phyloP scores from a whole-genome alignment of 2,113 vertebrate species.

The Sander lucioperca region DNA sequence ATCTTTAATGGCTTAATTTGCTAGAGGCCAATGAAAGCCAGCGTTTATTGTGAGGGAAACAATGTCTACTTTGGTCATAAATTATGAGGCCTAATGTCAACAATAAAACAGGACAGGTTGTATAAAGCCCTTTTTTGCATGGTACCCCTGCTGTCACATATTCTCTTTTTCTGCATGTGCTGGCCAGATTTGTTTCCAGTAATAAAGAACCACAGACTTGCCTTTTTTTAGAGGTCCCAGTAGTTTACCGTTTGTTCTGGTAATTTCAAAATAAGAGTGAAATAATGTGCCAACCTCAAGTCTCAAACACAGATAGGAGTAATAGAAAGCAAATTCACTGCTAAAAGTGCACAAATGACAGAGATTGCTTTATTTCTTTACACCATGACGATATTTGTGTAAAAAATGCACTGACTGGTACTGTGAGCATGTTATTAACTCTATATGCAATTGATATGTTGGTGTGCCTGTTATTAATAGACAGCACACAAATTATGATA shows the following conservation, averaged over 20 bases:
- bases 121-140: not conserved
- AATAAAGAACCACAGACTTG: not conserved
- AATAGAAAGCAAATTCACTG: not conserved
- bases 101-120: slow-evolving; percentile 7
- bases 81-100: slow-evolving; percentile 30
- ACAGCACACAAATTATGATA: not conserved
- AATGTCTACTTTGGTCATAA: slow-evolving; percentile 12
- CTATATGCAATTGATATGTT: not conserved
- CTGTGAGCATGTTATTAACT: not conserved
- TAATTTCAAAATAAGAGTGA: not conserved
- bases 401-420: not conserved
- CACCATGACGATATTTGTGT: not conserved
- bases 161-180: not conserved
- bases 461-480: not conserved
- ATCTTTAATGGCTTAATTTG: slow-evolving; percentile 63
- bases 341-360: not conserved
- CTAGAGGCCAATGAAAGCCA: slow-evolving; percentile 45
- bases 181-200: slow-evolving; percentile 5
- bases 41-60: slow-evolving; percentile 39
- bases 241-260: not conserved
- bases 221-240: not conserved
- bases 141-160: not conserved
- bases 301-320: not conserved
- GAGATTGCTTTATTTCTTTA: not conserved
- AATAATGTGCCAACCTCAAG: not conserved